Percentiles rank a stretch among this genome's conserved stretches.
Conservation (phyloP, 2,888 invertebrate genomes). For the Drosophila mimica region DNA sequence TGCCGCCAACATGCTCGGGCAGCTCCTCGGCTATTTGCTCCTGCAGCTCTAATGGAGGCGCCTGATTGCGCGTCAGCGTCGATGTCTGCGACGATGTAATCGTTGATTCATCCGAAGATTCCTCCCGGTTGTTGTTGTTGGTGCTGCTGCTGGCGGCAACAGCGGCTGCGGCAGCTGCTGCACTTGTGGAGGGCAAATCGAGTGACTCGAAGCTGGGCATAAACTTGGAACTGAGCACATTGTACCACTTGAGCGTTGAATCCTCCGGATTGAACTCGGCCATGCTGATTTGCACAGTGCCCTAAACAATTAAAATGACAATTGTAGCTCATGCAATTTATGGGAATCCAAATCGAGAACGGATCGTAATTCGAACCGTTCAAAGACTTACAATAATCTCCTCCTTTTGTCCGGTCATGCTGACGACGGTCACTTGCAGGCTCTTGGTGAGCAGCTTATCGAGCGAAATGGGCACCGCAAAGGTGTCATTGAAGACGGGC, state of each 20-base stretch:
- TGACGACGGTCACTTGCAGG: slow-evolving; percentile 95
- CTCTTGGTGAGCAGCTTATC: slow-evolving; percentile 94
- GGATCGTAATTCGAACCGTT: neutral
- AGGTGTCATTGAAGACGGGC: slow-evolving; percentile 92
- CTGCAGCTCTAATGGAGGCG: slow-evolving; percentile 87
- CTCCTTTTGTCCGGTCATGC: slow-evolving; percentile 89
- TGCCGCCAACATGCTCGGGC: slow-evolving; percentile 79
- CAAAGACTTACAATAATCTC: slow-evolving; percentile 92
- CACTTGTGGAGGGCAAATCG: slow-evolving; percentile 83
- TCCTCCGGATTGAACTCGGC: slow-evolving; percentile 96
- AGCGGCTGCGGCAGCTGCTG: slow-evolving; percentile 79
- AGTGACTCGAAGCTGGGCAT: slow-evolving; percentile 87
- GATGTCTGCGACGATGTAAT: slow-evolving; percentile 98
- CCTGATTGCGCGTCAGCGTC: slow-evolving; percentile 95
- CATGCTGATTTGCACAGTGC: slow-evolving; percentile 97
- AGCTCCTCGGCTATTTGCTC: slow-evolving; percentile 84
- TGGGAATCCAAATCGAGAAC: neutral
- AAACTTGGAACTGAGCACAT: slow-evolving; percentile 93
- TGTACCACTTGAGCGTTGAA: slow-evolving; percentile 95
- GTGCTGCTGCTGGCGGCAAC: slow-evolving; percentile 61
- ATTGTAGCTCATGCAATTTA: neutral
- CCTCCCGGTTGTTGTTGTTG: slow-evolving; percentile 87
- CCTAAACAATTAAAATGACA: slow-evolving; percentile 86
- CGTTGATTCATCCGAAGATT: slow-evolving; percentile 98
- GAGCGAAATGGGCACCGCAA: slow-evolving; percentile 90